Evolutionary conservation across 2,888 invertebrate genomes (phyloP).

Genomic region (Bellardia bayeri): DNA sequence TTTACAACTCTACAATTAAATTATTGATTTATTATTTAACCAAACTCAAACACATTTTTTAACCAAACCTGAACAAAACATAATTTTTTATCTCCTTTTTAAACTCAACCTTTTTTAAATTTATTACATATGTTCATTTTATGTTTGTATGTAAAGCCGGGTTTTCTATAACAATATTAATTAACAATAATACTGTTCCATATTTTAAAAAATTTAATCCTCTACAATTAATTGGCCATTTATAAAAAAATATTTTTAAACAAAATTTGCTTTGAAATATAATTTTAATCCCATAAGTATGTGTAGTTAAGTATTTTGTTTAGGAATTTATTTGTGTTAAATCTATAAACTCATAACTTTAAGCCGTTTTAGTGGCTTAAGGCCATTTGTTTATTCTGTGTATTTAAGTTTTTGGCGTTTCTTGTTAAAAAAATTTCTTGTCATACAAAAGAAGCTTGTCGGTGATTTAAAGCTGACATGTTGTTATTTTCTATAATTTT

Average conservation of each 20-base stretch:
- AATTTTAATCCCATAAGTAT: constrained; percentile 56
- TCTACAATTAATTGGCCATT: constrained; percentile 53
- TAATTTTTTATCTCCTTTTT: background rate
- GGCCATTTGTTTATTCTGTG: background rate
- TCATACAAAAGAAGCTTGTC: constrained; percentile 71
- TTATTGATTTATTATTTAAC: constrained; percentile 10
- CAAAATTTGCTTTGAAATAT: background rate
- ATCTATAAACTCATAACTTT: constrained; percentile 37
- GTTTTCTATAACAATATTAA: background rate
- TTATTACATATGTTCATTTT: too few relatives aligned
- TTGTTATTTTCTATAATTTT: constrained; percentile 45
- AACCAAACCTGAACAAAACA: background rate
- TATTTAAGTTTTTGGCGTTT: constrained; percentile 6
- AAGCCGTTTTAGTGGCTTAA: background rate
- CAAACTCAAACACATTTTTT: constrained; percentile 5
- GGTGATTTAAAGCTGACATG: constrained; percentile 69
- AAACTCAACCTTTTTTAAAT: background rate
- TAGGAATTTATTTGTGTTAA: background rate
- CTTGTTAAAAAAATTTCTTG: constrained; percentile 63
- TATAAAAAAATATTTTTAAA: constrained; percentile 9
- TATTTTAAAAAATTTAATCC: constrained; percentile 12
- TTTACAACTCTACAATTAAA: constrained; percentile 4
- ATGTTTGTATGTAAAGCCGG: background rate
- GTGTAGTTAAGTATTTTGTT: constrained; percentile 26
- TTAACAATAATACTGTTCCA: constrained; percentile 13